Conservation (phyloP, 2,888 invertebrate species). For the Agonopterix alstromeriana region DNA sequence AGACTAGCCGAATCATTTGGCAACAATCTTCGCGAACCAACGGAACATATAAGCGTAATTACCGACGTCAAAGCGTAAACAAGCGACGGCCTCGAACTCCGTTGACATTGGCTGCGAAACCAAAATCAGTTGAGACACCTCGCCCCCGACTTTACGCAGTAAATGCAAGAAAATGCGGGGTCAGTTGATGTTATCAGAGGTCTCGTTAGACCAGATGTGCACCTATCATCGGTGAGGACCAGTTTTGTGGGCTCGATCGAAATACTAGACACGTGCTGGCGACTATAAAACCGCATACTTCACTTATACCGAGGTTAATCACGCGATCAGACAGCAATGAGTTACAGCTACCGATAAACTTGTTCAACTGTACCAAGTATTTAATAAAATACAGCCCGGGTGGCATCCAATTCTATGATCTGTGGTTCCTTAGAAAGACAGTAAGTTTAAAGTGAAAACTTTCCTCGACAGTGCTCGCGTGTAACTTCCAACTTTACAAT, state of each 20-base stretch:
- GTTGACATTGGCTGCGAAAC: conserved; percentile 39
- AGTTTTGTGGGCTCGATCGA: conserved; percentile 16
- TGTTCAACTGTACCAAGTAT: neutral
- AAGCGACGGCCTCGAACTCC: conserved; percentile 51
- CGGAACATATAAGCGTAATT: conserved; percentile 38
- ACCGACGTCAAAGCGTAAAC: conserved; percentile 45
- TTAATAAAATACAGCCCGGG: neutral
- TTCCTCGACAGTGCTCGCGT: neutral
- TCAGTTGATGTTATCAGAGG: conserved; percentile 17
- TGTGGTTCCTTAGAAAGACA: neutral
- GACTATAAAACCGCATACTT: conserved; percentile 35
- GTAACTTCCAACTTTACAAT: neutral
- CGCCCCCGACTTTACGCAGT: conserved; percentile 11
- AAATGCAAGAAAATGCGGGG: neutral
- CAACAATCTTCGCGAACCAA: conserved; percentile 37
- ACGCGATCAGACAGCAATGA: conserved; percentile 32
- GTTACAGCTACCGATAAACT: neutral
- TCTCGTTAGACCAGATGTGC: conserved; percentile 18
- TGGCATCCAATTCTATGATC: conserved; percentile 1
- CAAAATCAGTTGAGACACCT: conserved; percentile 32
- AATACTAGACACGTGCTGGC: conserved; percentile 24
- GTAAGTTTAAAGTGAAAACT: conserved; percentile 3
- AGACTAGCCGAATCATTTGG: conserved; percentile 40
- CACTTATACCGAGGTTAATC: conserved; percentile 44
- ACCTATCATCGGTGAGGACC: conserved; percentile 4